Evolutionary conservation across 2,888 invertebrate species (phyloP).

Genomic region (Luperina testacea): DNA sequence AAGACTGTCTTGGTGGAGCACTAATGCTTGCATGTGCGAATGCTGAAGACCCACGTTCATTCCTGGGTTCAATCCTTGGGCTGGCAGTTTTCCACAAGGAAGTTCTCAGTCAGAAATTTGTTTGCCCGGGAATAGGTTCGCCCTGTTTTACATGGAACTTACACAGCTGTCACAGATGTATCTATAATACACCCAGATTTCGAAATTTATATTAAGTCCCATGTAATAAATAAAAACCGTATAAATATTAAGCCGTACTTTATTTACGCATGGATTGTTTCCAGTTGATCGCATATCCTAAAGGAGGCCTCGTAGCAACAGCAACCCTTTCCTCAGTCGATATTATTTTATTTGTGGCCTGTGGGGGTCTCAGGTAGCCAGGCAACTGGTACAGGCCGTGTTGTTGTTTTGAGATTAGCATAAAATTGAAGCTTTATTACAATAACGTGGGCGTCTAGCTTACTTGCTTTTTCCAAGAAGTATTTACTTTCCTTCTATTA

Average conservation of each 20-base stretch:
- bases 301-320: conserved; percentile 35
- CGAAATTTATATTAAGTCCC: no score
- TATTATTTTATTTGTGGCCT: conserved; percentile 49
- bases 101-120: not conserved
- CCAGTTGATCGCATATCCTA: conserved; percentile 38
- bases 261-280: conserved; percentile 10
- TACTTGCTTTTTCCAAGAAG: not conserved
- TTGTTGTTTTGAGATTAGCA: conserved; percentile 23
- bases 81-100: not conserved
- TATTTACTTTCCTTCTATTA: not conserved
- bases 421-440: conserved; percentile 10
- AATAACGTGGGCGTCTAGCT: not conserved
- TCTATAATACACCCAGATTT: no score
- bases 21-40: not conserved
- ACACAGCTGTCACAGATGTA: not conserved
- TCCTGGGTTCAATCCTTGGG: not conserved
- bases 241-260: conserved; percentile 4
- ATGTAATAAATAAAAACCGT: not conserved
- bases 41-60: not conserved
- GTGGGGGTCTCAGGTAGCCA: conserved; percentile 32
- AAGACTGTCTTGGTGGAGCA: not conserved
- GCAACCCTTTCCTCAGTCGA: conserved; percentile 39
- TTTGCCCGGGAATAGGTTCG: not conserved
- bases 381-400: conserved; percentile 2
- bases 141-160: not conserved